Evolutionary conservation across 2,888 invertebrate species (phyloP), one percentile per base, ranked within the genome.

Genomic region (Embidobia sp.): DNA sequence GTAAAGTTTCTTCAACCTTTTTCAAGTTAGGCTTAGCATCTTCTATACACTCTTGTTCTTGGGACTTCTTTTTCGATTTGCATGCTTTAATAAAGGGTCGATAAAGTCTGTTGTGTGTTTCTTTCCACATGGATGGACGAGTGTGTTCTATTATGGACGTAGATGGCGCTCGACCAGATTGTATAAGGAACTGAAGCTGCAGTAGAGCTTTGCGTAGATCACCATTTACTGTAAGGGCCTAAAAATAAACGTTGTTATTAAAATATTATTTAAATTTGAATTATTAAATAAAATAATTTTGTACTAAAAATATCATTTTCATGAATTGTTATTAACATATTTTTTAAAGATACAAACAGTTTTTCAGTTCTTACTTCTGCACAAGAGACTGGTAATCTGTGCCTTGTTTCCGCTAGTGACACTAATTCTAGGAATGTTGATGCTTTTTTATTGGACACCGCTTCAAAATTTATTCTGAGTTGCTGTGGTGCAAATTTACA

Each of bases 141-240:
- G 78, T 73, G 61, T 67, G 81, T 18, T 70, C 37, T 1, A 77
- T 59, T 4, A 78, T 63, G 0, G 74, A 64, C 3, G 64, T 59
- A 10, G 80, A 75, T 22, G 79, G 77, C 15, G 42, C 42, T 31
- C 77, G 80, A n/a, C 85, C 86, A 55, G 93, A 93, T 74, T 92
- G 90, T 79, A 93, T 90, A 87, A 93, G 93, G 88, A 94, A 95
- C 85, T 96, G 95, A 76, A 96, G 89, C 83, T 93, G 93, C 63
- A 95, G 91, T 33, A 95, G 90, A 8, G 94, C 93, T 89, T 92
- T 93, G 55, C 96, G 91, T 42, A 95, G 91, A 89, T 96, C 95
- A 4, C 94, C 94, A 42, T 90, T 91, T 26, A 84, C 69, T 16
- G 86, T 37, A 2, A 89, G 79, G 19, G 79, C 80, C 88, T 89